These are phyloP conservation scores for Notoglanidium macrostoma DNA, from an alignment of 2,797 vertebrate genomes.

Conservation along the genomic window DNA sequence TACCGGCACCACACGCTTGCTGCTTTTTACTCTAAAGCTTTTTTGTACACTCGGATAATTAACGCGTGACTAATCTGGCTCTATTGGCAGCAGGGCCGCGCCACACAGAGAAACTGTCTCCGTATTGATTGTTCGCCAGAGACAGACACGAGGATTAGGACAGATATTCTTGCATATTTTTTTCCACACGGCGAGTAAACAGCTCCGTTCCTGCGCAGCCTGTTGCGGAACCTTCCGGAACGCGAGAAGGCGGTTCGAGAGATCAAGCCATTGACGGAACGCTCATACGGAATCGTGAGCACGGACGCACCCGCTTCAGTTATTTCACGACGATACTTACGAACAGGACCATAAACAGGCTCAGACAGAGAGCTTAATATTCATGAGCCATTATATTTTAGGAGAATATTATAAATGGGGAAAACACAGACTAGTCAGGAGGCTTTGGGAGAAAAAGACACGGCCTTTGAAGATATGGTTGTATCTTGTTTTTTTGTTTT, in stretches of 20 bases:
- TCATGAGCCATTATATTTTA: slow-evolving; percentile 48
- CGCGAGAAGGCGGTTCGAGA: slow-evolving; percentile 31
- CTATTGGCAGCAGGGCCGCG: slow-evolving; percentile 34
- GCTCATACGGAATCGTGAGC: slow-evolving; percentile 31
- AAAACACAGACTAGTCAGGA: slow-evolving; percentile 31
- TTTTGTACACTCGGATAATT: slow-evolving; percentile 41
- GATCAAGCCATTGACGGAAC: slow-evolving; percentile 47
- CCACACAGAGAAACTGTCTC: slow-evolving; percentile 41
- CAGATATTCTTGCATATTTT: slow-evolving; percentile 37
- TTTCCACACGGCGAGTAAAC: slow-evolving; percentile 18
- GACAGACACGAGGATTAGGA: slow-evolving; percentile 40
- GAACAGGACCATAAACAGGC: background rate
- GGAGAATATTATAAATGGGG: slow-evolving; percentile 4
- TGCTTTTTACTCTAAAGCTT: slow-evolving; percentile 34
- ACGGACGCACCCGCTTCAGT: slow-evolving; percentile 42
- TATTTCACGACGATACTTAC: slow-evolving; percentile 35
- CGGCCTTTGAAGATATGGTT: slow-evolving; percentile 29
- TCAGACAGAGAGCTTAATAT: slow-evolving; percentile 40
- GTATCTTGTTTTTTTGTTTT: slow-evolving; percentile 5
- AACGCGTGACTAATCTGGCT: slow-evolving; percentile 47
- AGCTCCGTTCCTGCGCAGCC: background rate
- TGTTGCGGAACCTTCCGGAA: slow-evolving; percentile 35
- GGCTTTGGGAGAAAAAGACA: slow-evolving; percentile 16
- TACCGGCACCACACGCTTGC: slow-evolving; percentile 16
- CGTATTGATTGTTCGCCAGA: slow-evolving; percentile 49